Conservation (phyloP, 2,797 vertebrate species). For the Champsocephalus esox region DNA sequence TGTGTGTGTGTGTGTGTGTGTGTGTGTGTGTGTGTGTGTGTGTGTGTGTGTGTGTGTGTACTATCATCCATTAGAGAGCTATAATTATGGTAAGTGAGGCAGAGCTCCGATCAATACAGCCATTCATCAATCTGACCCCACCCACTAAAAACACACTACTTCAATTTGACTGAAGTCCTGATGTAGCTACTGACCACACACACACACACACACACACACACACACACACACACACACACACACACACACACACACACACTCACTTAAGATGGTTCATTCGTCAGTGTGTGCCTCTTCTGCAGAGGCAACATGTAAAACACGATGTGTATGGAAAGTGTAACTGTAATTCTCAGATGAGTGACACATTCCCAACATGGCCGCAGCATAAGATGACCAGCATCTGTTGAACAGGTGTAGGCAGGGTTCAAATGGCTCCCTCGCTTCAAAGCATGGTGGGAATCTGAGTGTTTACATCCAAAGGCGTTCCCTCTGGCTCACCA, state of each 20-base stretch:
- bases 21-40: conserved; percentile 19
- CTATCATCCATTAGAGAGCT: conserved; percentile 92
- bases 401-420: not conserved
- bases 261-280: not conserved
- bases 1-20: conserved; percentile 42
- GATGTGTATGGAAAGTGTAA: not conserved
- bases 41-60: conserved; percentile 38
- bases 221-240: not conserved
- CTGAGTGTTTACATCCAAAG: not conserved
- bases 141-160: conserved; percentile 78
- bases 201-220: not conserved
- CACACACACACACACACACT: not conserved
- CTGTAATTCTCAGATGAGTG: not conserved
- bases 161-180: no score
- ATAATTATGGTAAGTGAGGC: conserved; percentile 98
- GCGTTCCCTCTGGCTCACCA: not conserved
- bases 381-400: not conserved
- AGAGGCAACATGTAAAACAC: no score
- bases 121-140: conserved; percentile 90
- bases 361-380: no score
- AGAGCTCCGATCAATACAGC: conserved; percentile 91
- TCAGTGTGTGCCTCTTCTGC: not conserved
- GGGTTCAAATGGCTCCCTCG: not conserved
- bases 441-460: conserved; percentile 17
- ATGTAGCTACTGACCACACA: not conserved